Percentiles rank a stretch among this genome's conserved stretches.
phyloP scores from a whole-genome alignment of 2,888 invertebrate species.

The Macropis europaea region DNA sequence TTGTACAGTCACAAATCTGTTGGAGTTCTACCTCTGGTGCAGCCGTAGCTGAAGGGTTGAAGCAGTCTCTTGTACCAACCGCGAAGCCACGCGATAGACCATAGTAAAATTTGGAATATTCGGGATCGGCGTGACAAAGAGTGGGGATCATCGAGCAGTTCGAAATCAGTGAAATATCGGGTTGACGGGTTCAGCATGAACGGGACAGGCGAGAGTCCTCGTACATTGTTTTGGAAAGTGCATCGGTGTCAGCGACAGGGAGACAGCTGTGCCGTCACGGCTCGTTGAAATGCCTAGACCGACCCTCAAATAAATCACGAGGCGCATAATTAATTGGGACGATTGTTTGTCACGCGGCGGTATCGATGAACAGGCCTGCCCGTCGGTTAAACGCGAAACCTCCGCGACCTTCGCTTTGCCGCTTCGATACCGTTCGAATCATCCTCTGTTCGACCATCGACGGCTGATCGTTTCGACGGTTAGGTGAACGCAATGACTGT shows the following conservation, averaged over 20 bases:
- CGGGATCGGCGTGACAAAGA: too few relatives aligned
- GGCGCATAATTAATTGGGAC: slow-evolving; percentile 66
- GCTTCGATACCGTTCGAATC: slow-evolving; percentile 4
- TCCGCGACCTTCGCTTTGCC: too few relatives aligned
- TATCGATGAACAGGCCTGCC: slow-evolving; percentile 58
- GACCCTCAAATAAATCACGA: slow-evolving; percentile 63
- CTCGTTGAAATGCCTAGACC: slow-evolving; percentile 44
- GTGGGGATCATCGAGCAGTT: too few relatives aligned
- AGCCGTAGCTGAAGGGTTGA: too few relatives aligned
- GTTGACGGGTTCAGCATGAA: neutral
- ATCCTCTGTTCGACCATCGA: too few relatives aligned
- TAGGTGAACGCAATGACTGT: too few relatives aligned
- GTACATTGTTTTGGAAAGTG: slow-evolving; percentile 41
- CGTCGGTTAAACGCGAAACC: slow-evolving; percentile 31
- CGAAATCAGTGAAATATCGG: neutral
- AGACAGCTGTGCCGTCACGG: slow-evolving; percentile 42
- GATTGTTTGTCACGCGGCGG: slow-evolving; percentile 61
- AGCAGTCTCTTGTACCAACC: too few relatives aligned
- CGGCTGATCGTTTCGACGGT: too few relatives aligned
- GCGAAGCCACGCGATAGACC: too few relatives aligned
- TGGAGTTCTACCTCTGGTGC: too few relatives aligned
- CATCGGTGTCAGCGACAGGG: slow-evolving; percentile 35
- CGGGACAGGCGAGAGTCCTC: neutral
- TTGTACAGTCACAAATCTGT: too few relatives aligned
- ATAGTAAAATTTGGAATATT: too few relatives aligned